These are phyloP conservation scores for Parnassius mnemosyne DNA, from an alignment of 2,888 invertebrate species.

Conservation along the genomic window DNA sequence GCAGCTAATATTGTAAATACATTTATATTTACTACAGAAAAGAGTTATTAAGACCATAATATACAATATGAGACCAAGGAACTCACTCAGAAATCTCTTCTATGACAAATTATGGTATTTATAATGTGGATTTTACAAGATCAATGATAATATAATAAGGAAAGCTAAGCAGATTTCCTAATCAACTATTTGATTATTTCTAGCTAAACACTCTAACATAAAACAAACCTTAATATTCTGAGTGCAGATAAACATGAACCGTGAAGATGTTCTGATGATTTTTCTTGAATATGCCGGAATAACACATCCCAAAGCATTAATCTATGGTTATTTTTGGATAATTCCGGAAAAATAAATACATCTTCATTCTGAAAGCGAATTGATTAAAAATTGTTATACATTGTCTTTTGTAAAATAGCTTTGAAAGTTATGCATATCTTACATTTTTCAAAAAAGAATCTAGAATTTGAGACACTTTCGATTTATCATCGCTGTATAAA, in stretches of 20 bases:
- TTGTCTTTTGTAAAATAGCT: background rate
- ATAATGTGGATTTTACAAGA: no score
- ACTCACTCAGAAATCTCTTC: no score
- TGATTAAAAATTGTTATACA: background rate
- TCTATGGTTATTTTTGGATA: slow-evolving; percentile 77
- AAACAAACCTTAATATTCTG: slow-evolving; percentile 82
- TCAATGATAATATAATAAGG: no score
- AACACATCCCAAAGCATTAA: slow-evolving; percentile 82
- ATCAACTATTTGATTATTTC: no score
- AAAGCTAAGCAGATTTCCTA: no score
- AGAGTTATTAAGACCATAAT: no score
- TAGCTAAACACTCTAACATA: no score
- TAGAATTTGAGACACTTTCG: slow-evolving; percentile 47
- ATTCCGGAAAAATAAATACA: slow-evolving; percentile 81
- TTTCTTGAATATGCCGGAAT: slow-evolving; percentile 79
- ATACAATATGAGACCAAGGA: no score
- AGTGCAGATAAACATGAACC: slow-evolving; percentile 81
- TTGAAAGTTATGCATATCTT: slow-evolving; percentile 29
- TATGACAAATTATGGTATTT: no score
- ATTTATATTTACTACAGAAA: no score
- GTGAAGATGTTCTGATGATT: slow-evolving; percentile 66
- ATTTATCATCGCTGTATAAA: slow-evolving; percentile 44
- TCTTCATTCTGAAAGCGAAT: slow-evolving; percentile 66
- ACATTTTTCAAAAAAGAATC: slow-evolving; percentile 57
- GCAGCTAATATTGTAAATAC: no score